Evolutionary conservation across 2,888 invertebrate species (phyloP), one percentile per base, ranked within the genome.

Genomic region (Nephrocerus scutellatus): DNA sequence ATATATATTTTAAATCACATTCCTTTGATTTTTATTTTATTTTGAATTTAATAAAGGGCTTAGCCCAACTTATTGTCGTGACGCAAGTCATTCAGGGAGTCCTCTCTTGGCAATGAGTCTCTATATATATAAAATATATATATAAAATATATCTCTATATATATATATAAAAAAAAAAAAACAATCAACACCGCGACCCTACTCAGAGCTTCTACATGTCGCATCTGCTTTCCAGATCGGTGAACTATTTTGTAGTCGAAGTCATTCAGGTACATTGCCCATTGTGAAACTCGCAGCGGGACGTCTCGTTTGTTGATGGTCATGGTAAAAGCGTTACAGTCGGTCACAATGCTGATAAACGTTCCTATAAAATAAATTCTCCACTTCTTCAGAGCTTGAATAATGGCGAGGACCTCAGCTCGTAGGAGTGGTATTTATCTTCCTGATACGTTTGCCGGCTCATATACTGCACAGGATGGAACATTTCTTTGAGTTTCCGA

Each of bases 291-390:
- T 25, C 33, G 39, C 3, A 30, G 20, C 2, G 46, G 33, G 5
- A 49, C 29, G 13, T 55, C 52, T 34, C 43, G 53, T 38, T 64
- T 64, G 1, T 47, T 26, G 46, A 62, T 51, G 0, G 59, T 59
- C 41, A 42, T 51, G 8, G 54, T 41, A 35, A 62, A 59, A 5
- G 57, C 55, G n/a, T 46, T 36, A 31, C 59, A 62, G 39, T 61
- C 59, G 1, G 56, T 58, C 6, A 57, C 43, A 16, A 60, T 54
- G 36, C 51, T 59, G 28, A 59, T 55, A 14, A 44, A 36, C 12
- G 32, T 38, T 2, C 55, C 59, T 7, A 60, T 24, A 5, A 62
- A 30, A 40, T 61, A 64, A 1, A 57, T 46, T 9, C 59, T 37
- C 39, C 43, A 49, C 15, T 49, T 51, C 15, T 48, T 44, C 8